Percentiles rank a stretch among this genome's conserved stretches.
Conservation (phyloP, 2,113 vertebrate genomes). For the Phrynosoma platyrhinos region DNA sequence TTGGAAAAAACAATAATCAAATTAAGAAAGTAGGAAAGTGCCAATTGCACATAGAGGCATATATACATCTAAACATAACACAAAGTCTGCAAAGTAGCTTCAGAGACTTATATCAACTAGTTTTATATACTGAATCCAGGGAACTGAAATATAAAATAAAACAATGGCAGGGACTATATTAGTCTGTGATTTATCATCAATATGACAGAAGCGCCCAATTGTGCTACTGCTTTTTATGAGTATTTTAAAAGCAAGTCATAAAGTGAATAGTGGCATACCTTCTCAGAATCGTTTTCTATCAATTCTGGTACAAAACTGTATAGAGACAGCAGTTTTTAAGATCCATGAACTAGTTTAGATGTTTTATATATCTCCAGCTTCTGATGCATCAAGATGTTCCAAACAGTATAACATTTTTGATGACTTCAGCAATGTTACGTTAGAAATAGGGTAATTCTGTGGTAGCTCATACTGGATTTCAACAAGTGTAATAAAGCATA, state of each 20-base stretch:
- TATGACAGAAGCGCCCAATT: conserved; percentile 5
- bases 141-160: not conserved
- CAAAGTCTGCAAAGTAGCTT: not conserved
- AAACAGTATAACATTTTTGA: not conserved
- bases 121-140: conserved; percentile 2
- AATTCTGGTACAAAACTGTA: conserved; percentile 13
- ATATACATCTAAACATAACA: not conserved
- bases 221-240: conserved; percentile 9
- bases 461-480: not conserved
- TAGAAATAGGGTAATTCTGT: not conserved
- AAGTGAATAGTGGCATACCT: not conserved
- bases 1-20: not conserved
- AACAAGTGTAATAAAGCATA: conserved; percentile 11
- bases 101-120: not conserved
- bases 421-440: conserved; percentile 5
- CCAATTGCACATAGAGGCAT: not conserved
- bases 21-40: too few species aligned
- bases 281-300: conserved; percentile 23
- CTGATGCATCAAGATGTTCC: not conserved
- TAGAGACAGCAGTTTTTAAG: conserved; percentile 33
- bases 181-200: conserved; percentile 4
- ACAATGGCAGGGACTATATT: not conserved
- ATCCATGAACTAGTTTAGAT: conserved; percentile 20
- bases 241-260: conserved; percentile 10
- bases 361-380: conserved; percentile 33